These are phyloP conservation scores for Plebejus anna DNA, from an alignment of 2,888 invertebrate genomes.

Conservation along the genomic window DNA sequence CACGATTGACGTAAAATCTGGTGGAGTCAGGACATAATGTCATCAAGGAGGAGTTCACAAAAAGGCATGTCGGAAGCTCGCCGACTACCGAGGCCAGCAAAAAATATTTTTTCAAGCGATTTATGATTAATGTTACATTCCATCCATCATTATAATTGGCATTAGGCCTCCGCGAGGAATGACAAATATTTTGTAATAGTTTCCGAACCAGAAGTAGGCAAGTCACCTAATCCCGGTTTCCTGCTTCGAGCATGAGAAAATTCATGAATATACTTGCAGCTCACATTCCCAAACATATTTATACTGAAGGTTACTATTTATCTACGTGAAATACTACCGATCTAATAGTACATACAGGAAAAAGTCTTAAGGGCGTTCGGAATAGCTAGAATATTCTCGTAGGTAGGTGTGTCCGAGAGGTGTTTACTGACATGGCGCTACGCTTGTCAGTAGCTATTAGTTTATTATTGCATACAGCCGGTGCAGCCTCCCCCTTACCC, in stretches of 20 bases:
- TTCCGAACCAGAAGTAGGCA: background rate
- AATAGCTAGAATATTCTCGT: background rate
- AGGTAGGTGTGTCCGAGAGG: background rate
- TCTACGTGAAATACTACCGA: background rate
- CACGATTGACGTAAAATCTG: background rate
- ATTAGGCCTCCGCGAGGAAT: background rate
- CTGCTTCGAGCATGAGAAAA: slow-evolving; percentile 7
- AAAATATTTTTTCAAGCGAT: slow-evolving; percentile 12
- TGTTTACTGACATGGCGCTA: background rate
- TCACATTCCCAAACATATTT: background rate
- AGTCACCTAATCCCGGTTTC: background rate
- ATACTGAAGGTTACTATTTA: background rate
- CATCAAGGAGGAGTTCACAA: background rate
- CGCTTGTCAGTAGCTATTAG: background rate
- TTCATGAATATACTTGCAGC: background rate
- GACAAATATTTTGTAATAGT: background rate
- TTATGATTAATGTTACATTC: slow-evolving; percentile 13
- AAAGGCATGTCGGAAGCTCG: background rate
- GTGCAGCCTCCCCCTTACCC: background rate
- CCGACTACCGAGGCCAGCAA: background rate
- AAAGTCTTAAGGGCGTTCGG: background rate
- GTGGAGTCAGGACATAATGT: background rate
- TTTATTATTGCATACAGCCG: background rate
- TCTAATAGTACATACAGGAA: background rate
- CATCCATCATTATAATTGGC: slow-evolving; percentile 1